Conservation (phyloP, 2,113 vertebrate genomes). For the Gulo gulo region DNA sequence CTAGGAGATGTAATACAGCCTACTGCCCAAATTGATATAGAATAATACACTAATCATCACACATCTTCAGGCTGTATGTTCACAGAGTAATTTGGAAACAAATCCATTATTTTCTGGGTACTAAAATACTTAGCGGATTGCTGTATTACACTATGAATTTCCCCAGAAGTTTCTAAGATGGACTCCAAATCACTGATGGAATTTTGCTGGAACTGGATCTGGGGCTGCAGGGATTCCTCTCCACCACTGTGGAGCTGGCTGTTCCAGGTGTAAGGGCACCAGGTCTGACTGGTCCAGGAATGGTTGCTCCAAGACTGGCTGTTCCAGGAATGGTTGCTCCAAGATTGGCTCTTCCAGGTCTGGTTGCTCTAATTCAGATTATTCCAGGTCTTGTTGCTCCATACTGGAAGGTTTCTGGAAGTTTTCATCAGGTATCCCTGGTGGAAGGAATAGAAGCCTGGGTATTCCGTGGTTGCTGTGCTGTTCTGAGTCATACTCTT, state of each 20-base stretch:
- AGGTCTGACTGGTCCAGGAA: background rate
- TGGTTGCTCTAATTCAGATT: background rate
- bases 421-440: conserved; percentile 58
- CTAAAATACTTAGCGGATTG: background rate
- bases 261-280: background rate
- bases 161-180: conserved; percentile 64
- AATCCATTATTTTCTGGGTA: background rate
- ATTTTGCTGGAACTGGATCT: conserved; percentile 61
- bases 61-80: background rate
- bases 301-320: conserved; percentile 14
- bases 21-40: background rate
- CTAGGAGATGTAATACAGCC: background rate
- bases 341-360: background rate
- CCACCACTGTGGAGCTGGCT: conserved; percentile 25
- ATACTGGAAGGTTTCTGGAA: conserved; percentile 44
- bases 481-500: conserved; percentile 53
- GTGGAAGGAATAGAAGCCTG: conserved; percentile 5
- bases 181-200: conserved; percentile 64
- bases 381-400: background rate
- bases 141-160: background rate
- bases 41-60: background rate
- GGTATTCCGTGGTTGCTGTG: conserved; percentile 41
- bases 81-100: conserved; percentile 18
- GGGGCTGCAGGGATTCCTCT: conserved; percentile 52
- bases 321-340: background rate